Conservation (phyloP, 2,797 vertebrate genomes). For the Benthosema pterotum region DNA sequence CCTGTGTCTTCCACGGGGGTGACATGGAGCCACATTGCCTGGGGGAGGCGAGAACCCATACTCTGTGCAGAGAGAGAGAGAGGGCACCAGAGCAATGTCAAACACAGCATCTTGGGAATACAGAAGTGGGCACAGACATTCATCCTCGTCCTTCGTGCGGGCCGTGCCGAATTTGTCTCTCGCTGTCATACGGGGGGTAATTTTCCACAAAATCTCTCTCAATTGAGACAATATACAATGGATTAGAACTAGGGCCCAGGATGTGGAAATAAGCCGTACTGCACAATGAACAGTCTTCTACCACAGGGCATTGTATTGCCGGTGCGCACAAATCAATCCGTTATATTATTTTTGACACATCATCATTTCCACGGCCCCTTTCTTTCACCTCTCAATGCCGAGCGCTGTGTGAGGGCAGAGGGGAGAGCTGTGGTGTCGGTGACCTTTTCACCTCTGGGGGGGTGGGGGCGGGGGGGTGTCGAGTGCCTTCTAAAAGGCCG, state of each 20-base stretch:
- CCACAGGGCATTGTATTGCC: conserved; percentile 50
- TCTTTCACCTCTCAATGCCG: conserved; percentile 39
- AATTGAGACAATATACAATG: conserved; percentile 36
- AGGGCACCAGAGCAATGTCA: conserved; percentile 74
- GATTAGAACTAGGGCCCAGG: conserved; percentile 33
- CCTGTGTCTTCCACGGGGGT: conserved; percentile 56
- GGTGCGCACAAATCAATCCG: conserved; percentile 61
- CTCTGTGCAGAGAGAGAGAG: conserved; percentile 53
- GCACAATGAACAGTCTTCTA: conserved; percentile 45
- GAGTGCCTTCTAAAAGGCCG: conserved; percentile 37
- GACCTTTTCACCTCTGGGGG: conserved; percentile 62
- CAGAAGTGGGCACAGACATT: conserved; percentile 58
- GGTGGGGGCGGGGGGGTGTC: conserved; percentile 2
- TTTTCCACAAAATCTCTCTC: conserved; percentile 45
- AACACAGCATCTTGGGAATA: conserved; percentile 58
- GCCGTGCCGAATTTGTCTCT: conserved; percentile 28
- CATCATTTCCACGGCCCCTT: conserved; percentile 53
- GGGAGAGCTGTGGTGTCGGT: conserved; percentile 36
- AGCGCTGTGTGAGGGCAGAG: conserved; percentile 35
- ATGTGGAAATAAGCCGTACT: conserved; percentile 35
- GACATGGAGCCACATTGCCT: conserved; percentile 41
- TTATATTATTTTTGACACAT: conserved; percentile 66
- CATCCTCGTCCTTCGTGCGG: conserved; percentile 41
- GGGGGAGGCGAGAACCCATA: conserved; percentile 47
- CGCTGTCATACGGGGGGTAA: conserved; percentile 23